Conservation (phyloP, 2,888 invertebrate species). For the Leucoma salicis region DNA sequence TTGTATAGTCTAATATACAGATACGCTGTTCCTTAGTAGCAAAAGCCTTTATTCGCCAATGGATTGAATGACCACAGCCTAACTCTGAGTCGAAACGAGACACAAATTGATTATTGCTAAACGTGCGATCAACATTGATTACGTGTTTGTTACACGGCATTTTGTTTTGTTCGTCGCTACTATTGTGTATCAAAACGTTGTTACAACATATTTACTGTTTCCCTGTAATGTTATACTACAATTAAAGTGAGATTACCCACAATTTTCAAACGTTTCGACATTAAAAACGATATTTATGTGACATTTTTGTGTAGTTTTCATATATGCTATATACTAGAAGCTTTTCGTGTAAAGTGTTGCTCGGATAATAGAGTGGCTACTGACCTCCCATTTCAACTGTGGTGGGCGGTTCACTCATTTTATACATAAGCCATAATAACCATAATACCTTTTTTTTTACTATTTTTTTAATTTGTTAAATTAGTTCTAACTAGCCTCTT, state of each 20-base stretch:
- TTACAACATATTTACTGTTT: conserved; percentile 4
- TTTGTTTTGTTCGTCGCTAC: conserved; percentile 19
- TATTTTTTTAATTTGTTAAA: too few species aligned
- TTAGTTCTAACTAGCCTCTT: too few species aligned
- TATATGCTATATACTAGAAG: too few species aligned
- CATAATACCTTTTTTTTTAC: too few species aligned
- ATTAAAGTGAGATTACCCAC: conserved; percentile 25
- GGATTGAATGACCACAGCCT: not conserved
- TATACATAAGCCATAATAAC: too few species aligned
- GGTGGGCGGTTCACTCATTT: too few species aligned
- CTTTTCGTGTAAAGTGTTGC: too few species aligned
- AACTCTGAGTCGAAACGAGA: too few species aligned
- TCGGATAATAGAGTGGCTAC: too few species aligned
- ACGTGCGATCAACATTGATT: conserved; percentile 36
- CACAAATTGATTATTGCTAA: conserved; percentile 1
- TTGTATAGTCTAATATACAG: too few species aligned
- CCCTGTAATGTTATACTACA: conserved; percentile 14
- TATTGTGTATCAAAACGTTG: not conserved
- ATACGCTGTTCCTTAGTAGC: too few species aligned
- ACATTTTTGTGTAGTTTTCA: not conserved
- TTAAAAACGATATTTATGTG: conserved; percentile 1
- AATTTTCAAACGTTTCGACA: conserved; percentile 2
- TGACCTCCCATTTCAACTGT: too few species aligned
- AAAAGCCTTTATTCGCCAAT: not conserved
- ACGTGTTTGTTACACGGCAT: conserved; percentile 43